Evolutionary conservation across 2,113 vertebrate species (phyloP), one percentile per base, ranked within the genome.

Genomic region (Cariama cristata): DNA sequence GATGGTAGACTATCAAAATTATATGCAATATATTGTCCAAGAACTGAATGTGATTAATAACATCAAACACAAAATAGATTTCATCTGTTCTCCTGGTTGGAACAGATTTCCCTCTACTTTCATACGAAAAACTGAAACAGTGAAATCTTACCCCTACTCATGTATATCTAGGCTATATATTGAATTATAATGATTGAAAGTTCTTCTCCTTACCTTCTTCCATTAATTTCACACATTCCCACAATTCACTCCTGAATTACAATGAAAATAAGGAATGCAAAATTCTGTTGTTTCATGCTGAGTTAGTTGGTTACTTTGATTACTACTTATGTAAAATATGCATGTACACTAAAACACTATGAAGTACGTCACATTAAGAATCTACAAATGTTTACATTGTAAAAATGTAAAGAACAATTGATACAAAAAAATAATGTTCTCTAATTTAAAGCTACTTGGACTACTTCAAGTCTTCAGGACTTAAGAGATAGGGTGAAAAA

Each of bases 301-400:
- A 89, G 55, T 74, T 62, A 73, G 22, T 40, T 59, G 35, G 38
- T 62, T 68, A 33, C 94, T 84, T 88, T 94, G 56, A 72, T 79
- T 86, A 72, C 11, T 53, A 87, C 52, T n/a, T 71, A 60, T 45
- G n/a, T 88, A 84, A 95, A 95, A 96, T 91, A 68, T 94, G 12
- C 67, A 53, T 79, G 4, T 35, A 19, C n/a, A 45, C 52, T 40
- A 33, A 71, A 35, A n/a, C 8, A 4, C 3, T 38, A 20, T 22
- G 9, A 8, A 30, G 16, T 30, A 42, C 38, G 27, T n/a, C 28
- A 52, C 35, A 58, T n/a, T 69, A 69, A 58, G 44, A 71, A 55
- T 32, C n/a, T 63, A 44, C 7, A 63, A 66, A 82, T 33, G 3
- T 71, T 85, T 45, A 35, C 21, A 59, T 27, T 63, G 27, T 35